These are phyloP conservation scores for Nothocercus nigrocapillus DNA, from an alignment of 2,113 vertebrate species.

Conservation along the genomic window DNA sequence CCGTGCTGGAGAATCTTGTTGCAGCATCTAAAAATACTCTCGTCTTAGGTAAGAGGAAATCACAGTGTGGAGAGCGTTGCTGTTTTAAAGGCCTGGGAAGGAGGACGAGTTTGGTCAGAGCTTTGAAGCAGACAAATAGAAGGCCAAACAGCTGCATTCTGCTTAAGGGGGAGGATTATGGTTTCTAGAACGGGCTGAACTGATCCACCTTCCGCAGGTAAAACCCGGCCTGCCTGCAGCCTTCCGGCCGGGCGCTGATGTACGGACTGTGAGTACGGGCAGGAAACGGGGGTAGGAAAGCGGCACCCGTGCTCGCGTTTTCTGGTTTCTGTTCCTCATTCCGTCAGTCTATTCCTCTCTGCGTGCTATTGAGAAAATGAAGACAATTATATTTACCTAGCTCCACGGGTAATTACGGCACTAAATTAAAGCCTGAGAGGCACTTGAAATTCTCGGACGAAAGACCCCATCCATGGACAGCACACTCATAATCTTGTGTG, in stretches of 20 bases:
- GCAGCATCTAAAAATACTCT: not conserved
- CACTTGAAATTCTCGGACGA: constrained; percentile 13
- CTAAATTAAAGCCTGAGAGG: constrained; percentile 43
- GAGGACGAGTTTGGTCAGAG: constrained; percentile 28
- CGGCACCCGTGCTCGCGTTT: accelerated
- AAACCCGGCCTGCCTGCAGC: not conserved
- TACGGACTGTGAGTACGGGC: not conserved
- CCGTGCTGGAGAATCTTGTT: constrained; percentile 25
- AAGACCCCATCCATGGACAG: not conserved
- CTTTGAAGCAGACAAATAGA: constrained; percentile 48
- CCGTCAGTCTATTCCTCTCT: constrained; percentile 32
- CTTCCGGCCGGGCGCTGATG: not conserved
- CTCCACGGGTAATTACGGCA: constrained; percentile 24
- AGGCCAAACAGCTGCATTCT: constrained; percentile 27
- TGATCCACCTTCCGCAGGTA: not conserved
- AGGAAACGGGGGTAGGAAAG: not conserved
- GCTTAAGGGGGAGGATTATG: not conserved
- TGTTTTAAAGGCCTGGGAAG: constrained; percentile 50
- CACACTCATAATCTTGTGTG: not conserved
- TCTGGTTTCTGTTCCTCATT: not conserved
- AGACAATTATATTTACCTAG: constrained; percentile 49
- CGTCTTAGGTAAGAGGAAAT: constrained; percentile 57
- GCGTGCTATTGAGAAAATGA: constrained; percentile 13
- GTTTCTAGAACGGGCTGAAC: not conserved
- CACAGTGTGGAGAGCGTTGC: not conserved